Percentiles rank a stretch among this genome's conserved stretches.
Evolutionary conservation across 2,113 vertebrate genomes (phyloP).

Genomic region (Todiramphus saurophagus): DNA sequence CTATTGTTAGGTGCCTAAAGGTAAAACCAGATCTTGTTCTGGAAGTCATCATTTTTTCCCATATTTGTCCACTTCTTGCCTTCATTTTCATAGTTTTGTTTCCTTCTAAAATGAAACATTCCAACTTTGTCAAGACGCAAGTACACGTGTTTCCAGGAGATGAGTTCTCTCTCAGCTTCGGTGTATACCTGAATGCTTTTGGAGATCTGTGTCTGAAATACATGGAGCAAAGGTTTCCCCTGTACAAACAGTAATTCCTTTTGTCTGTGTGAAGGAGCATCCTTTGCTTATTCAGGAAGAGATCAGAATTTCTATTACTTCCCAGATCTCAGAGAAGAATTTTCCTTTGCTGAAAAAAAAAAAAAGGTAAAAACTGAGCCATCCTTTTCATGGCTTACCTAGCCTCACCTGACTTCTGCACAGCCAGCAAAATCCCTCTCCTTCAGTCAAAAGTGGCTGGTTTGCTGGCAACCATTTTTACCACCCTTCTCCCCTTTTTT

Average conservation of each 20-base stretch:
- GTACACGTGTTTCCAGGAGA: background rate
- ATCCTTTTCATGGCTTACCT: background rate
- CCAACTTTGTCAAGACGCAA: background rate
- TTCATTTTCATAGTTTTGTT: background rate
- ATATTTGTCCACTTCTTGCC: background rate
- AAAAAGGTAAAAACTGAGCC: background rate
- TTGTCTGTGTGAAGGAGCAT: background rate
- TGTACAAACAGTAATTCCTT: background rate
- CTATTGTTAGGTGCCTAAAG: background rate
- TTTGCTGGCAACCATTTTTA: background rate
- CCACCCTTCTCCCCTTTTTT: background rate
- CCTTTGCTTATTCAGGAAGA: slow-evolving; percentile 9
- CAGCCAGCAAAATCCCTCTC: background rate
- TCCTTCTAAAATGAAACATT: background rate
- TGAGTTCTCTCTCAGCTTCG: background rate
- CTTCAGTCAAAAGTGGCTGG: background rate
- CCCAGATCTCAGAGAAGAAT: background rate
- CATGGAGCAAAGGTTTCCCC: background rate
- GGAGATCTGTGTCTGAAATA: background rate
- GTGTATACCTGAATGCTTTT: background rate
- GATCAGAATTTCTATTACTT: background rate
- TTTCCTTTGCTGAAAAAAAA: background rate
- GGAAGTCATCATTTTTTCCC: fast-evolving
- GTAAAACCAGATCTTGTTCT: background rate
- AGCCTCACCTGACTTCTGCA: slow-evolving; percentile 19